phyloP scores from a whole-genome alignment of 1,140 invertebrate genomes.

The Euglossa dilemma region DNA sequence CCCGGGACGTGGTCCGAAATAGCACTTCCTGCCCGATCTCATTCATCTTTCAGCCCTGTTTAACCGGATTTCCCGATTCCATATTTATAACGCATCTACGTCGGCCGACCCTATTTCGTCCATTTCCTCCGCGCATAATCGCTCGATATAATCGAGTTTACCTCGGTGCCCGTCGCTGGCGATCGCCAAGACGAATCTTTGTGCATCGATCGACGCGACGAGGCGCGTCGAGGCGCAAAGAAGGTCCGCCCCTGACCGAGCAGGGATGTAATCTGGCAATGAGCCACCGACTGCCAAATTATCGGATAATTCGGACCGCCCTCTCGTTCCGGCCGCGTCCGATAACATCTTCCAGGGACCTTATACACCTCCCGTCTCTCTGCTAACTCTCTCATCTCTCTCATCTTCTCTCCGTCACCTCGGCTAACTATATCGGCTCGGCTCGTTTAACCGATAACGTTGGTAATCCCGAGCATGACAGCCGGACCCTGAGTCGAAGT shows the following conservation, averaged over 20 bases:
- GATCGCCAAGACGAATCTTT: neutral
- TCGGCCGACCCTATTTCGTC: too few relatives aligned
- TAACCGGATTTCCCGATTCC: neutral
- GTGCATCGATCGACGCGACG: neutral
- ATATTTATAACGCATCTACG: neutral
- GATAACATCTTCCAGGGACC: slow-evolving; percentile 31
- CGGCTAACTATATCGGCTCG: slow-evolving; percentile 5
- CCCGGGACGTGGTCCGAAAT: neutral
- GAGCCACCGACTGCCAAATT: slow-evolving; percentile 62
- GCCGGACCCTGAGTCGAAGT: neutral
- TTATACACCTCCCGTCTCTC: neutral
- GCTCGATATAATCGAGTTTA: too few relatives aligned
- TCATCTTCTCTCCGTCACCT: neutral
- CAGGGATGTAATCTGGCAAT: slow-evolving; percentile 50
- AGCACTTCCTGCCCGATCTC: neutral
- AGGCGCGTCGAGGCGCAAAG: neutral
- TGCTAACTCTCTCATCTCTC: too few relatives aligned
- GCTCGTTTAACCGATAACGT: slow-evolving; percentile 21
- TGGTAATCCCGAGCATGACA: neutral
- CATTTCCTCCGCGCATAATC: too few relatives aligned
- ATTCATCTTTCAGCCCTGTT: neutral
- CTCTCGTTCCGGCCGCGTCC: slow-evolving; percentile 34
- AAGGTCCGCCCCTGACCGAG: neutral
- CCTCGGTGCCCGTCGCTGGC: neutral
- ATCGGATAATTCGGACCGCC: slow-evolving; percentile 60